Conservation (phyloP, 2,113 vertebrate genomes). For the Fulica atra region DNA sequence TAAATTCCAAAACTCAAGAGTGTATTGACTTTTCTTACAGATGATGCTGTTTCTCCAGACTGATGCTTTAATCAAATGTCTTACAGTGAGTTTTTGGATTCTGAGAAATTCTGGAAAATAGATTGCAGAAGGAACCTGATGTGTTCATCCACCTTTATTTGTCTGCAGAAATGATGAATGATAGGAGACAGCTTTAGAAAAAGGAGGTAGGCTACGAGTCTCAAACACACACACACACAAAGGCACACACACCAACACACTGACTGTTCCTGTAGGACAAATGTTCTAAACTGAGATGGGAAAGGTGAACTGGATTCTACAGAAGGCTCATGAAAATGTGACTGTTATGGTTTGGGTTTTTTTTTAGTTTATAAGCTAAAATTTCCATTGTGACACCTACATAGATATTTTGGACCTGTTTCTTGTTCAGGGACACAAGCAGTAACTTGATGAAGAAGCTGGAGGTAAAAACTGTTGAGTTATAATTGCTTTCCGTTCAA, state of each 20-base stretch:
- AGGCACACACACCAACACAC: not conserved
- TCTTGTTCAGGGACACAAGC: not conserved
- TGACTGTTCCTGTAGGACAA: not conserved
- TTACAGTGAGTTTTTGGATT: not conserved
- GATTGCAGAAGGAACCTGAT: not conserved
- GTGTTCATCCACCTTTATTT: not conserved
- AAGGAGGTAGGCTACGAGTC: not conserved
- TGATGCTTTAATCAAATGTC: not conserved
- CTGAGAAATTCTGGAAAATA: not conserved
- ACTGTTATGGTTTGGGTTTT: not conserved
- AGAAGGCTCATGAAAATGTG: not conserved
- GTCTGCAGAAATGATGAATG: not conserved
- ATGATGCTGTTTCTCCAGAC: not conserved
- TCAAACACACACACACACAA: not conserved
- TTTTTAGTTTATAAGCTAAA: not conserved
- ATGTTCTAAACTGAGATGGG: not conserved
- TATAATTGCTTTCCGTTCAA: not conserved
- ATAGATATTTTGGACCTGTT: not conserved
- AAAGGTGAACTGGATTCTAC: not conserved
- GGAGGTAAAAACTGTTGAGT: not conserved
- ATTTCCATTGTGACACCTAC: not conserved
- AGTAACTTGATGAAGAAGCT: not conserved
- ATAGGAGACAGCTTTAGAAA: not conserved
- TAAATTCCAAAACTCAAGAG: not conserved
- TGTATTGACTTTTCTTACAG: not conserved